Percentiles rank a stretch among this genome's conserved stretches.
Evolutionary conservation across 2,797 vertebrate genomes (phyloP).

Genomic region (Microctenopoma steveboyesi): DNA sequence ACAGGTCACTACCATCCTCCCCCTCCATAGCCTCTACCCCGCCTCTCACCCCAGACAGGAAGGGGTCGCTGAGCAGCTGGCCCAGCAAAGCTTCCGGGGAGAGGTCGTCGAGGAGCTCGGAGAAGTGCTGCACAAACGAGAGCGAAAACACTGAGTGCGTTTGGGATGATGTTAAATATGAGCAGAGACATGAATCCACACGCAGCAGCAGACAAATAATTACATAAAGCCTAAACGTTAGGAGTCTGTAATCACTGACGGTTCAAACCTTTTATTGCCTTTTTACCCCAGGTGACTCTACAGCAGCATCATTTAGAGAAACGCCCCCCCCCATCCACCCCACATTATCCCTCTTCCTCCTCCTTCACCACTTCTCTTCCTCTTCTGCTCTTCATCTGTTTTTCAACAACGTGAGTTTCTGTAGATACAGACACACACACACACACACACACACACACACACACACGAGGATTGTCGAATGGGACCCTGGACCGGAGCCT

Average conservation of each 20-base stretch:
- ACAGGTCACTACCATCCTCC: conserved; percentile 81
- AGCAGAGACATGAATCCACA: conserved; percentile 2
- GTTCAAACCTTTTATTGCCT: conserved; percentile 31
- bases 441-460: conserved; percentile 1
- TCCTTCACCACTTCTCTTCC: conserved; percentile 30
- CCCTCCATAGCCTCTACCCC: conserved; percentile 87
- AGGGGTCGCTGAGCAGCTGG: conserved; percentile 96
- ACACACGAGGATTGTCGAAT: no score
- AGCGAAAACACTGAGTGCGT: background rate
- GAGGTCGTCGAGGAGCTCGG: conserved; percentile 94
- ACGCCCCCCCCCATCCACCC: background rate
- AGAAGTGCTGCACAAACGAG: conserved; percentile 88
- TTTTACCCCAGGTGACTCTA: conserved; percentile 2
- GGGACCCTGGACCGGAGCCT: no score
- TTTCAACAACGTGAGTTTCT: conserved; percentile 5
- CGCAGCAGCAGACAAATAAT: conserved; percentile 33
- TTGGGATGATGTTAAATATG: background rate
- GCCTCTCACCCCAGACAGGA: conserved; percentile 89
- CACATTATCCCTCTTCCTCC: background rate
- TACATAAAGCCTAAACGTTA: conserved; percentile 21
- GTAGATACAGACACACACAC: background rate
- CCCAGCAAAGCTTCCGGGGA: conserved; percentile 94
- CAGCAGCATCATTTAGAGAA: conserved; percentile 15
- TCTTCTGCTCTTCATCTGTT: background rate
- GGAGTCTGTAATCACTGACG: conserved; percentile 50